phyloP scores from a whole-genome alignment of 2,113 vertebrate genomes.

The Chloropsis hardwickii region DNA sequence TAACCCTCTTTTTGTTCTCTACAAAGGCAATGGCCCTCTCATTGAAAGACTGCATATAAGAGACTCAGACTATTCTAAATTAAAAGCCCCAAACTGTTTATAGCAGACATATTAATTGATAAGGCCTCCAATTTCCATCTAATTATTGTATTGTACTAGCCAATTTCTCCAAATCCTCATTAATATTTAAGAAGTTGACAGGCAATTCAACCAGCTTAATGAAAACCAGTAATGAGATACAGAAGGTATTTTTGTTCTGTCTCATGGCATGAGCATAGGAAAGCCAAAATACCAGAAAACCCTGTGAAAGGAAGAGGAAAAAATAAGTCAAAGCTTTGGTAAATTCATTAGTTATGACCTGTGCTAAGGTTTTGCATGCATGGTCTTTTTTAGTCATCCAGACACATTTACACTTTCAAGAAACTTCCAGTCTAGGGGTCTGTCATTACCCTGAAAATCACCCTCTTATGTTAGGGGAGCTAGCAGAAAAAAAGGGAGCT shows the following conservation, averaged over 20 bases:
- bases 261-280: background rate
- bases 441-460: background rate
- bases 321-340: background rate
- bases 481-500: background rate
- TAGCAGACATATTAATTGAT: background rate
- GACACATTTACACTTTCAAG: background rate
- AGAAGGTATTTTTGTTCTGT: background rate
- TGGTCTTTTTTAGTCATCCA: background rate
- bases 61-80: background rate
- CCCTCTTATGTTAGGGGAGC: background rate
- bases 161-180: background rate
- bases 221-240: background rate
- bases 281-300: background rate
- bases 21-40: background rate
- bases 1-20: background rate
- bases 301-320: background rate
- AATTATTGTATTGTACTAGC: background rate
- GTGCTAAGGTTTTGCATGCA: background rate
- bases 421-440: background rate
- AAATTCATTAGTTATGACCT: background rate
- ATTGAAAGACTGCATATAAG: background rate
- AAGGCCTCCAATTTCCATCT: background rate
- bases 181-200: background rate
- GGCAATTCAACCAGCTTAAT: background rate
- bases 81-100: background rate